A percentile compares a stretch with the other conserved stretches of the same genome.
These are phyloP conservation scores for Lipotes vexillifer DNA, from an alignment of 2,113 vertebrate species.

Conservation along the genomic window DNA sequence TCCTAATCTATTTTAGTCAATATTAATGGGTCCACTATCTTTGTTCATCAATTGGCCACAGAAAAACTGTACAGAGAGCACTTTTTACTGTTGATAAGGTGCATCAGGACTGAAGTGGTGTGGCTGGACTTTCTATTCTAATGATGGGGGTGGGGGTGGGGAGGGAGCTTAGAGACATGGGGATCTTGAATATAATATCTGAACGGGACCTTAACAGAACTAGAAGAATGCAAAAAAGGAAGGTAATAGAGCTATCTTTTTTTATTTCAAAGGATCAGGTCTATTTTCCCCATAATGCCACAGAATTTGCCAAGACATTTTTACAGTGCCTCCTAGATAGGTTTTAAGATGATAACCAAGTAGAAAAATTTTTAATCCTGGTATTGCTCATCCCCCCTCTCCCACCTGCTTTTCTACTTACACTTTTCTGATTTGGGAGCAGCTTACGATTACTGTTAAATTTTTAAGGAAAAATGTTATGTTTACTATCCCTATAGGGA, in stretches of 20 bases:
- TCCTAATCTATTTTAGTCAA: neutral
- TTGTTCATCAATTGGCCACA: neutral
- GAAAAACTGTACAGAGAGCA: neutral
- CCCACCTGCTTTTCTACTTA: neutral
- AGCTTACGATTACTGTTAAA: neutral
- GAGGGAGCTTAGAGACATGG: neutral
- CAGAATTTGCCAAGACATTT: neutral
- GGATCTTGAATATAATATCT: neutral
- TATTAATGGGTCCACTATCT: neutral
- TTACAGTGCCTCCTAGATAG: neutral
- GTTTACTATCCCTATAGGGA: neutral
- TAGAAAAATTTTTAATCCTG: slow-evolving; percentile 3
- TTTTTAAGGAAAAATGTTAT: neutral
- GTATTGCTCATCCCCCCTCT: neutral
- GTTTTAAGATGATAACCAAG: neutral
- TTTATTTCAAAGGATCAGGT: neutral
- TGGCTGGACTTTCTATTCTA: neutral
- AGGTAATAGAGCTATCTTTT: neutral
- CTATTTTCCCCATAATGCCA: neutral
- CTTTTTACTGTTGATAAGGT: neutral
- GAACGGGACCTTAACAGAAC: neutral
- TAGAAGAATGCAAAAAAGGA: neutral
- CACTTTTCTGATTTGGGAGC: neutral
- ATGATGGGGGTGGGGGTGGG: neutral
- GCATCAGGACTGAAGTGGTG: neutral